These are phyloP conservation scores for Prenolepis imparis DNA, from an alignment of 2,888 invertebrate species.

Conservation along the genomic window DNA sequence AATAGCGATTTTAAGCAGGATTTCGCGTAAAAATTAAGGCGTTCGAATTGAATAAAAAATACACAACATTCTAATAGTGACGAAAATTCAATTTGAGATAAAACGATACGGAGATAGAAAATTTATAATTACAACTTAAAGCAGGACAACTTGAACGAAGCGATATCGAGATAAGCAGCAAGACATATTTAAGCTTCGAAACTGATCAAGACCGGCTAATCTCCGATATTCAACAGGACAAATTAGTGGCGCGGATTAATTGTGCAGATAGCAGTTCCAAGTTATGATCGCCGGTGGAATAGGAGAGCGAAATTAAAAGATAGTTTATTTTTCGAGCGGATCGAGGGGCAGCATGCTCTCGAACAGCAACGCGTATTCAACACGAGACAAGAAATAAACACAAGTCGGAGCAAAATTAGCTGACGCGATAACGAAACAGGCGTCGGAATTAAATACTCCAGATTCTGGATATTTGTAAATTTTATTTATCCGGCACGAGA, in stretches of 20 bases:
- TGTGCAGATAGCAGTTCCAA: not conserved
- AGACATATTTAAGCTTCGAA: not conserved
- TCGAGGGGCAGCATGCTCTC: not conserved
- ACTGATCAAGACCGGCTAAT: conserved; percentile 7
- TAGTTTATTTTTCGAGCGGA: not conserved
- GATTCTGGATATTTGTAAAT: not conserved
- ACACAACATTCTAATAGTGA: not conserved
- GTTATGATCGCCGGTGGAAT: not conserved
- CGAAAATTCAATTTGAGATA: not conserved
- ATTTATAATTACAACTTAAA: not conserved
- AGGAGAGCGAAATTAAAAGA: conserved; percentile 16
- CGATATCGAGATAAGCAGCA: conserved; percentile 6
- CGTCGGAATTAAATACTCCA: not conserved
- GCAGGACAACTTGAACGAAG: not conserved
- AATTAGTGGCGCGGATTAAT: conserved; percentile 22
- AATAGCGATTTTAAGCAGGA: not conserved
- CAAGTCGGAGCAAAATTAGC: not conserved
- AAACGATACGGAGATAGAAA: not conserved
- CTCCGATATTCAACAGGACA: conserved; percentile 1
- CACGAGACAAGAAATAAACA: conserved; percentile 13
- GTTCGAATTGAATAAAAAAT: not conserved
- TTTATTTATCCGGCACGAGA: conserved; percentile 7
- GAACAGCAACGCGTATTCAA: not conserved
- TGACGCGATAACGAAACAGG: not conserved
- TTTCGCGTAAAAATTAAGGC: not conserved